Evolutionary conservation across 2,113 vertebrate species (phyloP).

Genomic region (Perognathus longimembris): DNA sequence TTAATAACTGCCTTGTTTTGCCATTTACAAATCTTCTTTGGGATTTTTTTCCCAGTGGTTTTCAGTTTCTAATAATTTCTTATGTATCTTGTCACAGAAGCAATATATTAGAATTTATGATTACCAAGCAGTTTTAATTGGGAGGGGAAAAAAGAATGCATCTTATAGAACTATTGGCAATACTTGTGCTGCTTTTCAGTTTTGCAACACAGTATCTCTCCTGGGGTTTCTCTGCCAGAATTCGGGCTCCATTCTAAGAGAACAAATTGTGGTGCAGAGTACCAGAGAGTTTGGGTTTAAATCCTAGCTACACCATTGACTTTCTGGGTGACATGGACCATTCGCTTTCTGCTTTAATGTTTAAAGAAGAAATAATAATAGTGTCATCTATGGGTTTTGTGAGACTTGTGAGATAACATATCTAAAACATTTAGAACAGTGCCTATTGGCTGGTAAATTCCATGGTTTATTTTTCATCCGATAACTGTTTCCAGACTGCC

Average conservation of each 20-base stretch:
- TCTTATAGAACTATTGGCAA: too few relatives aligned
- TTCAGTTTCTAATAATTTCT: neutral
- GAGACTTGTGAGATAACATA: neutral
- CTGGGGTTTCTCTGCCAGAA: neutral
- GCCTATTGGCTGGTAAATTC: neutral
- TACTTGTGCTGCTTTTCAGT: neutral
- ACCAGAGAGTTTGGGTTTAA: neutral
- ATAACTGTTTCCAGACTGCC: neutral
- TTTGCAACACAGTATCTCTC: neutral
- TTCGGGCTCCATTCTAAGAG: neutral
- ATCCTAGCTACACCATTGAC: neutral
- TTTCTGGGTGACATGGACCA: neutral
- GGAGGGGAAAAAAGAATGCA: too few relatives aligned
- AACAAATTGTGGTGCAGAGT: neutral
- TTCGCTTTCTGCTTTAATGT: neutral
- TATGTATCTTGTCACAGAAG: too few relatives aligned
- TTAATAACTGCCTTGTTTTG: neutral
- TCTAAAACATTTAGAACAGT: neutral
- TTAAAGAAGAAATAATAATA: neutral
- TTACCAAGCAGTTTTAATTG: neutral
- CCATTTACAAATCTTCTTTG: conserved; percentile 26
- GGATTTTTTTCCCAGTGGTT: neutral
- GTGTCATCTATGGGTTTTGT: neutral
- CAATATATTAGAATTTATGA: too few relatives aligned
- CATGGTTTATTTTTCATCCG: conserved; percentile 19